phyloP scores from a whole-genome alignment of 2,888 invertebrate species.

The Bembecia ichneumoniformis region DNA sequence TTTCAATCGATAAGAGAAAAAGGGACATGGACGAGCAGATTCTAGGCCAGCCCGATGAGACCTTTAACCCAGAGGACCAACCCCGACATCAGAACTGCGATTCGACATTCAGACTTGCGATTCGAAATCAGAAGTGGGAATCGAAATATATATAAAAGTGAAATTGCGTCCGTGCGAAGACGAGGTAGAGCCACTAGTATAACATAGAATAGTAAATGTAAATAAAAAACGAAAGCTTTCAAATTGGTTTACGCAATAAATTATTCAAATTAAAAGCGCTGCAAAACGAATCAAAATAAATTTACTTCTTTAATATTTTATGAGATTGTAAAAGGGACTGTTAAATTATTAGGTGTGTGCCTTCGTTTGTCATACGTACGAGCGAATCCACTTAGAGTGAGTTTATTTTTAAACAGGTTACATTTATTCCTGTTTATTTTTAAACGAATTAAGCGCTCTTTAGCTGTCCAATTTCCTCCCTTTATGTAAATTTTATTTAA shows the following conservation, averaged over 20 bases:
- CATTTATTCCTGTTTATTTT: not conserved
- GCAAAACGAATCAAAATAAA: slow-evolving; percentile 29
- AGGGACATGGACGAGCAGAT: too few species aligned
- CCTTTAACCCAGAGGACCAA: too few species aligned
- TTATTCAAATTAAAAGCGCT: slow-evolving; percentile 23
- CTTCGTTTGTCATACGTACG: slow-evolving; percentile 28
- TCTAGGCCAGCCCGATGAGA: too few species aligned
- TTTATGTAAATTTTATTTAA: not conserved
- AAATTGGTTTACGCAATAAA: slow-evolving; percentile 23
- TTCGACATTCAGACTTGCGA: too few species aligned
- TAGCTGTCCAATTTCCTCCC: not conserved
- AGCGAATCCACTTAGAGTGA: slow-evolving; percentile 34
- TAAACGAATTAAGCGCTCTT: not conserved
- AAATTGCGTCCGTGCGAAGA: too few species aligned
- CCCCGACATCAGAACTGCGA: too few species aligned
- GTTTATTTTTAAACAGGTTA: slow-evolving; percentile 28
- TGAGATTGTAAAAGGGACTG: slow-evolving; percentile 27
- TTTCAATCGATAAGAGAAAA: too few species aligned
- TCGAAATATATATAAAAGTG: too few species aligned
- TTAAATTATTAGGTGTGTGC: not conserved
- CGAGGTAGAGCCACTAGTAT: too few species aligned
- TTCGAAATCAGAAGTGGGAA: too few species aligned
- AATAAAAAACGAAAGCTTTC: too few species aligned
- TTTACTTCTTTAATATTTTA: slow-evolving; percentile 31
- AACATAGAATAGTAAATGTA: too few species aligned